Percentiles rank a stretch among this genome's conserved stretches.
Evolutionary conservation across 1,140 invertebrate species (phyloP).

Genomic region (Andrena cerasifolii): DNA sequence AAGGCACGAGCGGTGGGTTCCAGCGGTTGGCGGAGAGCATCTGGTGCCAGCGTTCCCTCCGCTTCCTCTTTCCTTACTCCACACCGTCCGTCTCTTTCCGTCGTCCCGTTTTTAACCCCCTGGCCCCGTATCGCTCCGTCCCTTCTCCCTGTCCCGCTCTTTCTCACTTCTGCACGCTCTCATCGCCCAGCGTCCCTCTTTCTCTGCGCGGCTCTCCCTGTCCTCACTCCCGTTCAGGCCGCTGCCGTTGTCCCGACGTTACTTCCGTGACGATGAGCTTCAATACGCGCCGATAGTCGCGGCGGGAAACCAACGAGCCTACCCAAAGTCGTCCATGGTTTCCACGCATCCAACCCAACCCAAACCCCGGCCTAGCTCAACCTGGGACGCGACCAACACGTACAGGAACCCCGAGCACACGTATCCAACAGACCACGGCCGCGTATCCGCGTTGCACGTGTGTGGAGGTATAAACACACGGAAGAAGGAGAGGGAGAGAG

Average conservation of each 20-base stretch:
- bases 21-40: constrained; percentile 54
- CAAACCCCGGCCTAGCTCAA: constrained; percentile 66
- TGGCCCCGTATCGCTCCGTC: not conserved
- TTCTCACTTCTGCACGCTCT: constrained; percentile 22
- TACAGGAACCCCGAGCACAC: constrained; percentile 40
- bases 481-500: not conserved
- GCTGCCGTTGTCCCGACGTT: constrained; percentile 80
- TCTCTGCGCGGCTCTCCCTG: constrained; percentile 54
- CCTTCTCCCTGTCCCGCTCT: not conserved
- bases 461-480: constrained; percentile 47
- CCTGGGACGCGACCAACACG: constrained; percentile 62
- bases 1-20: constrained; percentile 49
- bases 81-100: constrained; percentile 27
- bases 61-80: constrained; percentile 42
- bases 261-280: constrained; percentile 82
- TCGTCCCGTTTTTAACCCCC: constrained; percentile 28
- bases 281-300: constrained; percentile 81
- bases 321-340: constrained; percentile 80
- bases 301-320: constrained; percentile 80
- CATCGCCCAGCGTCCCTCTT: constrained; percentile 38
- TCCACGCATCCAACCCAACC: constrained; percentile 76
- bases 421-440: constrained; percentile 10
- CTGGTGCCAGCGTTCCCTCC: constrained; percentile 56
- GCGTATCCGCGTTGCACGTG: constrained; percentile 11
- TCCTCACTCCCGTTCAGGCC: constrained; percentile 71